phyloP scores from a whole-genome alignment of 2,113 vertebrate genomes.

The Nipponia nippon region DNA sequence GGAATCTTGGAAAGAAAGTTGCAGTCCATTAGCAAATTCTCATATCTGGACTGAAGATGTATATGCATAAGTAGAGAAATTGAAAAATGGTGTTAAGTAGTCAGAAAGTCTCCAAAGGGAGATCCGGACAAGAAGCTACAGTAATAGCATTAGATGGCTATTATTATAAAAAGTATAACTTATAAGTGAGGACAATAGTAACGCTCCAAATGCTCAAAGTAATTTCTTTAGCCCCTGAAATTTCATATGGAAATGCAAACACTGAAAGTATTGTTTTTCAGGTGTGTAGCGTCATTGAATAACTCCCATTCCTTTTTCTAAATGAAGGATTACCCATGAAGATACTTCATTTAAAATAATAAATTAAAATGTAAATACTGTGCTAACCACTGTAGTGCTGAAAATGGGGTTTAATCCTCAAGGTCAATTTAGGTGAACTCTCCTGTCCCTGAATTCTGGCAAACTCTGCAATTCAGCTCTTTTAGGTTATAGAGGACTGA shows the following conservation, averaged over 20 bases:
- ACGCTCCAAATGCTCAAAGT: not conserved
- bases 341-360: not conserved
- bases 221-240: not conserved
- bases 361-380: not conserved
- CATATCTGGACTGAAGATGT: conserved; percentile 55
- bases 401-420: not conserved
- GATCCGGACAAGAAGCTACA: conserved; percentile 41
- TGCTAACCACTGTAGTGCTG: not conserved
- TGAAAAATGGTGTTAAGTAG: conserved; percentile 75
- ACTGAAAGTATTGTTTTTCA: not conserved
- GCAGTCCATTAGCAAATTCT: conserved; percentile 59
- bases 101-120: conserved; percentile 69
- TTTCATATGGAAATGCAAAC: not conserved
- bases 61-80: conserved; percentile 62
- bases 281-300: not conserved
- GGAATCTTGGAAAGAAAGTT: conserved; percentile 56
- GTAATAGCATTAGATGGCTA: conserved; percentile 38
- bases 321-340: not conserved
- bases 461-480: not conserved
- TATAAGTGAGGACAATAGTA: not conserved
- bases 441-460: not conserved
- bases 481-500: not conserved
- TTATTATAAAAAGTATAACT: conserved; percentile 18
- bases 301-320: not conserved
- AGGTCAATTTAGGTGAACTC: not conserved